Percentiles rank a stretch among this genome's conserved stretches.
These are phyloP conservation scores for Lamprologus ornatipinnis DNA, from an alignment of 2,113 vertebrate genomes.

Conservation along the genomic window DNA sequence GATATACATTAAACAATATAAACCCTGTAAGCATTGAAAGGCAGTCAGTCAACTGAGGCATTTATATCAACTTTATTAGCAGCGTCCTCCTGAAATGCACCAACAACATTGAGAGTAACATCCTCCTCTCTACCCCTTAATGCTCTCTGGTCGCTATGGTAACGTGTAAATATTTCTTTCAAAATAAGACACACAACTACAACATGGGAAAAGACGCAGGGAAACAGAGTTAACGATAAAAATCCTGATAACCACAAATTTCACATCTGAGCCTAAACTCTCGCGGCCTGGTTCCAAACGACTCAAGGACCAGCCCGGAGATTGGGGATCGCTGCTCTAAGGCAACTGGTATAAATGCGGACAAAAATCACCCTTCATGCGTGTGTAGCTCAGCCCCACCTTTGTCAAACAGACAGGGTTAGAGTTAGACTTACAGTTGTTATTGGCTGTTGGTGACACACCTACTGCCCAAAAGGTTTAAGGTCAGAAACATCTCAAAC, in stretches of 20 bases:
- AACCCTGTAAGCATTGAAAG: not conserved
- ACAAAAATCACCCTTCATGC: not conserved
- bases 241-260: not conserved
- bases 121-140: not conserved
- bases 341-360: not conserved
- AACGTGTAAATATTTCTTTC: not conserved
- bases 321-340: fast-evolving
- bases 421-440: not conserved
- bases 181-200: not conserved
- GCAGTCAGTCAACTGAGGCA: not conserved
- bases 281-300: not conserved
- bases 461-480: not conserved
- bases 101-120: not conserved
- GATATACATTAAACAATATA: not conserved
- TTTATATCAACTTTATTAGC: not conserved
- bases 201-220: not conserved
- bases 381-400: not conserved
- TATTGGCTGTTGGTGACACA: not conserved
- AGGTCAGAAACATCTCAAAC: not conserved
- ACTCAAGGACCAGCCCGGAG: not conserved
- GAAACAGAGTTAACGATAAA: not conserved
- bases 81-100: not conserved
- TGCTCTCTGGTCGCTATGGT: not conserved
- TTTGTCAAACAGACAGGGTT: not conserved
- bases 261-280: not conserved